Evolutionary conservation across 1,140 invertebrate species (phyloP).

Genomic region (Aricia agestis): DNA sequence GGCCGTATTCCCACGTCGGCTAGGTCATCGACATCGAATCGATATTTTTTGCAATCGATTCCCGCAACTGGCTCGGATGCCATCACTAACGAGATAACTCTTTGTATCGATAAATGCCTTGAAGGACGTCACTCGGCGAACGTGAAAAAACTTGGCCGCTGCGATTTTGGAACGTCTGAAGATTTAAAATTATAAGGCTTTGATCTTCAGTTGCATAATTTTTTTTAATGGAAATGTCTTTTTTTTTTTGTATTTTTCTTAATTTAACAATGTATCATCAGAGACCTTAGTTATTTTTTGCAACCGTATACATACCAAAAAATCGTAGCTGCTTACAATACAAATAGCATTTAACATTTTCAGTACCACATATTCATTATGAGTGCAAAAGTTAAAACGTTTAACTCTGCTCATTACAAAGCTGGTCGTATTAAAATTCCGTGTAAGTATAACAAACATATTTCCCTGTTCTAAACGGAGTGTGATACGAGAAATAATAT

Average conservation of each 20-base stretch:
- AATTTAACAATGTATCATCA: too few relatives aligned
- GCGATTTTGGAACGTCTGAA: slow-evolving; percentile 4
- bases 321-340: too few relatives aligned
- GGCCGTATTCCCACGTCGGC: slow-evolving; percentile 61
- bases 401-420: slow-evolving; percentile 1
- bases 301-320: too few relatives aligned
- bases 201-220: not conserved
- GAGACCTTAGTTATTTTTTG: too few relatives aligned
- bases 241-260: too few relatives aligned
- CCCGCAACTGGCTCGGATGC: slow-evolving; percentile 39
- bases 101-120: slow-evolving; percentile 43
- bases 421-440: slow-evolving; percentile 4
- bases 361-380: not conserved
- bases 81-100: slow-evolving; percentile 47
- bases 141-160: slow-evolving; percentile 28
- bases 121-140: slow-evolving; percentile 37
- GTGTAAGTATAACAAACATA: slow-evolving; percentile 4
- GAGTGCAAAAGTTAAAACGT: not conserved
- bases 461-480: slow-evolving; percentile 3
- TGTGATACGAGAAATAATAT: slow-evolving; percentile 12
- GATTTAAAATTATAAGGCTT: not conserved
- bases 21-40: slow-evolving; percentile 57
- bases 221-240: too few relatives aligned
- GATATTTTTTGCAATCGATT: slow-evolving; percentile 59
- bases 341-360: too few relatives aligned